A percentile compares a stretch with the other conserved stretches of the same genome.
phyloP scores from a whole-genome alignment of 1,140 invertebrate species.

The Gryllus bimaculatus region DNA sequence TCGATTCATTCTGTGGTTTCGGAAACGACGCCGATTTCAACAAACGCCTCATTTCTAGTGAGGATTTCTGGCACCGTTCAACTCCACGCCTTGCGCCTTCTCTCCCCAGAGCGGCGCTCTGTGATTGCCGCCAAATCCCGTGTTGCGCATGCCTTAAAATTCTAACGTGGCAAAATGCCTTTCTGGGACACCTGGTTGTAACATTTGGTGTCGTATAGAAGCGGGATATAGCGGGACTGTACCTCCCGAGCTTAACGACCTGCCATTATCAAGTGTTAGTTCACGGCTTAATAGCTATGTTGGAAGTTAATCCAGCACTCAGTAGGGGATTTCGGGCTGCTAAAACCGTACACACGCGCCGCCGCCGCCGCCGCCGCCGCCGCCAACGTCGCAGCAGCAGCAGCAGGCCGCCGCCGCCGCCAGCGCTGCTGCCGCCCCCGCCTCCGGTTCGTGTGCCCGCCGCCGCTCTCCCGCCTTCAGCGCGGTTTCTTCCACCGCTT shows the following conservation, averaged over 20 bases:
- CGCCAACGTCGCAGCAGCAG: no score
- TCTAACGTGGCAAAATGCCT: background rate
- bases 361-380: no score
- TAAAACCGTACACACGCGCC: background rate
- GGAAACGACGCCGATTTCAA: no score
- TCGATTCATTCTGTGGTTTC: no score
- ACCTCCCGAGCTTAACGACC: background rate
- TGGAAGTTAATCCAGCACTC: slow-evolving; percentile 1
- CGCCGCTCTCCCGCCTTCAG: no score
- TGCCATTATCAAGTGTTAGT: slow-evolving; percentile 1
- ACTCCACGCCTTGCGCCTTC: no score
- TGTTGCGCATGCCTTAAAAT: background rate
- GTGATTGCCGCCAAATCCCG: background rate
- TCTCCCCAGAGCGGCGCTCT: background rate
- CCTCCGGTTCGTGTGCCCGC: no score
- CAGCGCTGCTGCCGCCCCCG: no score
- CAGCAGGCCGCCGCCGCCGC: no score
- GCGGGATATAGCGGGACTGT: background rate
- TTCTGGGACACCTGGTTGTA: slow-evolving; percentile 3
- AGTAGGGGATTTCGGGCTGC: background rate
- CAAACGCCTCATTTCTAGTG: no score
- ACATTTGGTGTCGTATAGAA: background rate
- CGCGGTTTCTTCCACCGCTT: no score
- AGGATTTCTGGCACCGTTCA: no score
- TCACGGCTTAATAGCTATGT: background rate